Base-by-base conservation (phyloP, 2,888 invertebrate genomes). In the Erebia aethiops region DNA sequence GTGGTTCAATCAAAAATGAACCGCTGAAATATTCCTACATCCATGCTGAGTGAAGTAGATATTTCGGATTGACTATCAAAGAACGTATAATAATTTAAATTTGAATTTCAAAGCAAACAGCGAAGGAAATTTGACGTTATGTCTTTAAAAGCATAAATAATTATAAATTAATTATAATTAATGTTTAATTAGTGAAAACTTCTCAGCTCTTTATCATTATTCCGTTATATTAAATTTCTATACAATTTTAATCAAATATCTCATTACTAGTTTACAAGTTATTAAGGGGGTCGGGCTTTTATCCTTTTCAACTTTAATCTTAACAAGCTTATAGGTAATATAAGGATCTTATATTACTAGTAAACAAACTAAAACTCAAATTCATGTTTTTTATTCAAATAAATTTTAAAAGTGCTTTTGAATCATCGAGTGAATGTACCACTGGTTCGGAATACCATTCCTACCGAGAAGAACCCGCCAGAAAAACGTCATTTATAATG, bases 181-280 rank as follows among this genome's bases (percentile, higher is more conserved):
- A n/a, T 57, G 21, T 57, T 57, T 57, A n/a, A 35, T 35, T 57
- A 57, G n/a, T n/a, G 26, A 26, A 57, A 57, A 57, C 57, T 35
- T 57, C 5, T 14, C 8, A 26, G 26, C 57, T 57, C 35, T 57
- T 57, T 57, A 35, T 35, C 7, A 35, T 35, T 26, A 57, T 26
- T 26, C 14, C 14, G 13, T 14, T 14, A 57, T 57, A 57, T 57
- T 57, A 57, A 57, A 57, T 57, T 35, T 57, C 57, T 57, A 57
- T 26, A 57, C 26, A 26, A 57, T 57, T 26, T 57, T 35, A 57
- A 35, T 57, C 57, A 57, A 57, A 35, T 57, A 35, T 57, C 57
- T 57, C 57, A 57, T 57, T 57, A 57, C 57, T 57, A 57, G 57
- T 57, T 57, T 35, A 8, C 35, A 57, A 57, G 57, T 35, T 35